Percentiles rank a stretch among this genome's conserved stretches.
These are phyloP conservation scores for Trissoscelio sp. DNA, from an alignment of 2,888 invertebrate species.

Conservation along the genomic window DNA sequence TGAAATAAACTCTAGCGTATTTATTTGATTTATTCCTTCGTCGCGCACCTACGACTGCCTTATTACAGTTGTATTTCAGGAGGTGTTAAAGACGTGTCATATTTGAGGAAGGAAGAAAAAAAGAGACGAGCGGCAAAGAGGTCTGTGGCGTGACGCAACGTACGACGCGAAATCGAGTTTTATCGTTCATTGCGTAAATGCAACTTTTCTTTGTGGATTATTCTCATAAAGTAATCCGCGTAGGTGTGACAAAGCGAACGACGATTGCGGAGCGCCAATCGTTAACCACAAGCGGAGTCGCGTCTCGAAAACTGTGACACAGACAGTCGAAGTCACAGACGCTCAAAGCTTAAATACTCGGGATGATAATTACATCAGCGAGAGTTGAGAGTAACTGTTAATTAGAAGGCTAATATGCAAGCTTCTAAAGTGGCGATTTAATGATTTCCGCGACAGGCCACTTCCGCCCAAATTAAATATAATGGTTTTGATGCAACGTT, in stretches of 20 bases:
- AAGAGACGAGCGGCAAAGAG: not conserved
- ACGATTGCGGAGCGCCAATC: slow-evolving; percentile 38
- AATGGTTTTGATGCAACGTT: slow-evolving; percentile 33
- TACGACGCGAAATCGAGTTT: slow-evolving; percentile 52
- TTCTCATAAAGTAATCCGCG: slow-evolving; percentile 51
- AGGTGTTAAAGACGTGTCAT: slow-evolving; percentile 51
- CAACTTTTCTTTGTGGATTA: slow-evolving; percentile 60
- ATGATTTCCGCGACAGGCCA: slow-evolving; percentile 49
- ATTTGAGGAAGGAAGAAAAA: slow-evolving; percentile 43
- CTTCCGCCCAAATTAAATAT: slow-evolving; percentile 42
- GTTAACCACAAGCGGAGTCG: slow-evolving; percentile 44
- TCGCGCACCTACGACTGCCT: slow-evolving; percentile 25
- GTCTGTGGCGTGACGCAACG: slow-evolving; percentile 32
- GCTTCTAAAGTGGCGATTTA: slow-evolving; percentile 49
- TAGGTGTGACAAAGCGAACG: slow-evolving; percentile 57
- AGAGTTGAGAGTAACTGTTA: slow-evolving; percentile 59
- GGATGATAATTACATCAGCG: slow-evolving; percentile 61
- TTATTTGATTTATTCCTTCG: slow-evolving; percentile 42
- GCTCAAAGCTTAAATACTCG: slow-evolving; percentile 39
- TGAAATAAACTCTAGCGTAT: slow-evolving; percentile 29
- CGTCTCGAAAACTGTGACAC: slow-evolving; percentile 37
- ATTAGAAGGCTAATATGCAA: slow-evolving; percentile 62
- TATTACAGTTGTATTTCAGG: slow-evolving; percentile 33
- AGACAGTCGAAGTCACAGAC: slow-evolving; percentile 23
- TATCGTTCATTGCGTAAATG: slow-evolving; percentile 59